phyloP scores from a whole-genome alignment of 2,797 vertebrate genomes.

The Callimico goeldii region DNA sequence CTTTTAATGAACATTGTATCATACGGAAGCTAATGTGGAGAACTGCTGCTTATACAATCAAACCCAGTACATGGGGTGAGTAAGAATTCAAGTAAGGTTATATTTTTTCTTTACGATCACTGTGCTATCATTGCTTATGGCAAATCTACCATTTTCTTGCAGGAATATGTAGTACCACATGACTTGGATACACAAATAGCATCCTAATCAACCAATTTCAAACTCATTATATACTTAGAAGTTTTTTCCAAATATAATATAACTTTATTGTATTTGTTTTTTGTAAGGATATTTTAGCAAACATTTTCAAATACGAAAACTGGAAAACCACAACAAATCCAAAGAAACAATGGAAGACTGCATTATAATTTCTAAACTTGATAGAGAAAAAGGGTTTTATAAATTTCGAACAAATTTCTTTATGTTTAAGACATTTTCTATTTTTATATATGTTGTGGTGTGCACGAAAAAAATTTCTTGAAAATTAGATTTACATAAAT shows the following conservation, averaged over 20 bases:
- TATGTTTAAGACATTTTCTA: neutral
- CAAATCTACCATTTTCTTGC: neutral
- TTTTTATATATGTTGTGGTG: neutral
- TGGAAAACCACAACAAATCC: neutral
- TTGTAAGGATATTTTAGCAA: neutral
- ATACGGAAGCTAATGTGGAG: neutral
- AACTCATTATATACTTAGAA: neutral
- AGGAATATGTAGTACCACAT: neutral
- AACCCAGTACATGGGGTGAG: neutral
- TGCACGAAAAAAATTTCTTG: neutral
- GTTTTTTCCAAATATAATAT: constrained; percentile 1
- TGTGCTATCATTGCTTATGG: neutral
- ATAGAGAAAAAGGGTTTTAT: neutral
- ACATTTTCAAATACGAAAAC: neutral
- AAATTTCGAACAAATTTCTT: neutral
- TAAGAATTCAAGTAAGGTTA: neutral
- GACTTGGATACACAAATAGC: neutral
- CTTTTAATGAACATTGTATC: neutral
- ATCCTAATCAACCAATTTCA: neutral
- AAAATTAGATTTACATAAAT: neutral
- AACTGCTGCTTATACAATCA: neutral
- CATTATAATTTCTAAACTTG: neutral
- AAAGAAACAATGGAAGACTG: neutral
- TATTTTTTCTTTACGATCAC: neutral
- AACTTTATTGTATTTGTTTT: neutral